Base-by-base conservation (phyloP, 1,140 invertebrate species). In the Drosophila hydei region DNA sequence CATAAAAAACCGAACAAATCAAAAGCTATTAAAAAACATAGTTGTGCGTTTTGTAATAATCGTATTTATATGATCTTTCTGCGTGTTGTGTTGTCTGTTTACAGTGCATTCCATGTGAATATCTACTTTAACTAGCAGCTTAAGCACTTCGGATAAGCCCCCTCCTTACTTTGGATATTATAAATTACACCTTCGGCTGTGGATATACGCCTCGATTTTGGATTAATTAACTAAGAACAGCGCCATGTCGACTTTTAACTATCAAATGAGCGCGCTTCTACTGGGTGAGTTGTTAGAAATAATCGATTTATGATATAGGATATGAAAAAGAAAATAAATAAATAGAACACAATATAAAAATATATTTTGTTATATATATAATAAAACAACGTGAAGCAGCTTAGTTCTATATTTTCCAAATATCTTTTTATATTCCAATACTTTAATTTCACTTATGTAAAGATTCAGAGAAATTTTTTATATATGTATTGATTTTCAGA, bases 21-120 rank as follows among this genome's bases (percentile, higher is more conserved):
- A 45, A 52, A 72, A 76, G 64, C 42, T 45, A 21, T 36, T 38
- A 56, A 64, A 64, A 23, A 27, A 59, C 51, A 78, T 33, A 75
- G 3, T 84, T 84, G 75, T 63, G 79, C 77, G 65, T 79, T 56
- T 79, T 73, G 69, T 58, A 75, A 87, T 74, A 74, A 27, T 55
- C 25, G 60, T 42, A 64, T 68, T 83, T 47, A 75, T 79, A 25
- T 64, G 48, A 75, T 74, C 61, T 87, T 40, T 27, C 38, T 87
- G 61, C 18, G 81, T 87, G 81, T 83, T 79, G 81, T 80, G 77
- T 77, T 83, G 64, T 73, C 65, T 77, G 54, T 70, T 85, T 88
- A 62, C 81, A 85, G 81, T 85, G 81, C 83, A 76, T 75, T 88
- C 77, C 81, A 85, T 87, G 77, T 85, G 81, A 77, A 85, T 77